Base-by-base conservation (phyloP, 1,140 invertebrate genomes). In the Nephila pilipes region DNA sequence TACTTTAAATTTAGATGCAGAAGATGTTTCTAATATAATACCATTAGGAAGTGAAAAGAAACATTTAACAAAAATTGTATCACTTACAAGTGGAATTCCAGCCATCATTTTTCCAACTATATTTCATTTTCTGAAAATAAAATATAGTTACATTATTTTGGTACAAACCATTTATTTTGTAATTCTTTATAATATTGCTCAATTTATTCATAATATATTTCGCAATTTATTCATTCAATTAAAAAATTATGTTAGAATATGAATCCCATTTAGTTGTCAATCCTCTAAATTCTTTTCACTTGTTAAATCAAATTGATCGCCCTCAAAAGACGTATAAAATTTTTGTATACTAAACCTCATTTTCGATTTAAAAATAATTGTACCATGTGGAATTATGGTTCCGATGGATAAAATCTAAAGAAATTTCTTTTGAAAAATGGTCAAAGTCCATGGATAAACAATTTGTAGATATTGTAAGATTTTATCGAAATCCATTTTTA, bases 231-330 rank as follows among this genome's bases (percentile, higher is more conserved):
- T 4, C n/a, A 65, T 25, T 2, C 12, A n/a, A 22, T 80, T 14
- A n/a, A 80, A n/a, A 36, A 54, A 75, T 18, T 54, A 36, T 80
- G n/a, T n/a, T 46, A 5, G 88, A 90, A 90, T 90, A 90, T n/a
- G 88, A 90, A 10, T 90, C 80, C 36, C n/a, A 69, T 22, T n/a
- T 80, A 1, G 54, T 90, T 0, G 88, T 79, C 8, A 2, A 20
- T 32, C 1, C 22, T n/a, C 38, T 18, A 5, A 6, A 18, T 4
- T 5, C 69, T 2, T 58, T 80, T 69, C 69, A 58, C 1, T 8
- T 90, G 22, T 46, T 90, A 0, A 6, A 87, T 12, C 14, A n/a
- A 10, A 8, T 63, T 5, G n/a, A 65, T n/a, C 60, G 54, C 10
- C 81, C 55, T 16, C 22, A 38, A 18, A 55, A 75, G 12, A 2